Conservation (phyloP, 2,797 vertebrate genomes). For the Coluber constrictor region DNA sequence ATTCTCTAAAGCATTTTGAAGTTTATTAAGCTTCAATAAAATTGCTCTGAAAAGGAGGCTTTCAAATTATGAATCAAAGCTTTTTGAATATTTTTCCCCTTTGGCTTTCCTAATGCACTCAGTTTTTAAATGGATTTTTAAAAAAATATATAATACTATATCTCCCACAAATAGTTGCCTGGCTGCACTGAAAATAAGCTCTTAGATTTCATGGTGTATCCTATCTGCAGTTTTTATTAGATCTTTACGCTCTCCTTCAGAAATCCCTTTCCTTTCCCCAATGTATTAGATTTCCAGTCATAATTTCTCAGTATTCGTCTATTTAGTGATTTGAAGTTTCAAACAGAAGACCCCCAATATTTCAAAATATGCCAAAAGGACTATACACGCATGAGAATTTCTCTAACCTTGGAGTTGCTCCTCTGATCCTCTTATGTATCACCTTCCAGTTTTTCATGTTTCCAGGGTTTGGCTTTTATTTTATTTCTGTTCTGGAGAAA, state of each 20-base stretch:
- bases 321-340: constrained; percentile 24
- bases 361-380: neutral
- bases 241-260: neutral
- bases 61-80: neutral
- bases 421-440: neutral
- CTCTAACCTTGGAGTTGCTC: constrained; percentile 12
- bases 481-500: neutral
- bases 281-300: neutral
- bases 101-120: neutral
- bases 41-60: neutral
- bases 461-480: neutral
- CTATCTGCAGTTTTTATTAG: neutral
- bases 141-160: neutral
- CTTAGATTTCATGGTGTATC: neutral
- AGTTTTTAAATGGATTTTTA: neutral
- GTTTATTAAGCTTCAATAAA: neutral
- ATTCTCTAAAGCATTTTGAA: neutral
- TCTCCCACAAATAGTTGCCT: neutral
- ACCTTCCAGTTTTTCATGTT: constrained; percentile 8
- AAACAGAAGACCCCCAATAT: neutral
- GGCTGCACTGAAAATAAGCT: neutral
- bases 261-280: neutral
- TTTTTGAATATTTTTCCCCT: neutral
- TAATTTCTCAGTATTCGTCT: constrained; percentile 6
- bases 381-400: neutral